Conservation (phyloP, 2,888 invertebrate species). For the Phorcus lineatus region DNA sequence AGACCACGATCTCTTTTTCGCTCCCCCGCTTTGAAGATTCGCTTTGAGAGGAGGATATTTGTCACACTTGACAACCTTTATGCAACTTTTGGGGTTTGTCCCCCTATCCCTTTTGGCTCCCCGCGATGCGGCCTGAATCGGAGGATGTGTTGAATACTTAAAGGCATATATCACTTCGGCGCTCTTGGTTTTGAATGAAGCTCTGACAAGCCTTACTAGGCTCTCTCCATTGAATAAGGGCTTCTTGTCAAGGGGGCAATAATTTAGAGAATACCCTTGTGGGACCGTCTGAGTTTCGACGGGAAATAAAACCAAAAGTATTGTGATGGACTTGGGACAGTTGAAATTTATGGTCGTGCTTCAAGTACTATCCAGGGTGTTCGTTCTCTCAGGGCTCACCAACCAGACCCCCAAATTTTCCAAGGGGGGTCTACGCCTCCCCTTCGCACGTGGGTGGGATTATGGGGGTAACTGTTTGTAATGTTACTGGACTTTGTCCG, state of each 20-base stretch:
- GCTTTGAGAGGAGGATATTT: neutral
- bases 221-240: neutral
- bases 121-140: neutral
- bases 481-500: too few species aligned
- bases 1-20: neutral
- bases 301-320: neutral
- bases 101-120: neutral
- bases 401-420: neutral
- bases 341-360: constrained; percentile 2
- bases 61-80: neutral
- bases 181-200: neutral
- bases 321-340: neutral
- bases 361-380: neutral
- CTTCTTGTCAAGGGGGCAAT: neutral
- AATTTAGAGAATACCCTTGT: neutral
- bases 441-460: constrained; percentile 1
- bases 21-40: neutral
- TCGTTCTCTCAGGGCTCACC: neutral
- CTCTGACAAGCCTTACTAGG: neutral
- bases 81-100: neutral
- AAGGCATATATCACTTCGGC: constrained; percentile 3
- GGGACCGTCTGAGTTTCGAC: neutral
- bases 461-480: too few species aligned
- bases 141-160: neutral
- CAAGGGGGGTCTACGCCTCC: neutral